phyloP scores from a whole-genome alignment of 2,113 vertebrate genomes.

The Oreocharis arfaki region DNA sequence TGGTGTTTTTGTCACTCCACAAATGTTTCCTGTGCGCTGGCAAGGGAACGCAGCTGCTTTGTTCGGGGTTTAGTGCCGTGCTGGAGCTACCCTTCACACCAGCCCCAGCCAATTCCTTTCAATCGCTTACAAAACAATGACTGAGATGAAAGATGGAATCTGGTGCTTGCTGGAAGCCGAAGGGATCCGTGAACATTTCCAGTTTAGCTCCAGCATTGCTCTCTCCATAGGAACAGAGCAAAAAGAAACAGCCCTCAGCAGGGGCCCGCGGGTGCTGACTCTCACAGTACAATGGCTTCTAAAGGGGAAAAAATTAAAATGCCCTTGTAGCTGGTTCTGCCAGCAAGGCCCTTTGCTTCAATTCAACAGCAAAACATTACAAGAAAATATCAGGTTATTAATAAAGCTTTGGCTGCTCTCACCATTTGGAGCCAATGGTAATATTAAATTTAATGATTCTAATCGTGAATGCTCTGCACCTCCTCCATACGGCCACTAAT shows the following conservation, averaged over 20 bases:
- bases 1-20: background rate
- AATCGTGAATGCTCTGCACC: background rate
- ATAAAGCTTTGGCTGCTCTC: background rate
- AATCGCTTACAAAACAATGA: fast-evolving
- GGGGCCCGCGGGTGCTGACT: fast-evolving
- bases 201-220: slow-evolving; percentile 5
- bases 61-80: background rate
- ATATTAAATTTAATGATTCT: background rate
- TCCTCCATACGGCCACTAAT: background rate
- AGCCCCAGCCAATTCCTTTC: background rate
- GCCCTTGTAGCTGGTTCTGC: background rate
- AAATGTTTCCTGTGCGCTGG: background rate
- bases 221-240: slow-evolving; percentile 1
- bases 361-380: background rate
- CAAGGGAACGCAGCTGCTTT: background rate
- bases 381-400: background rate
- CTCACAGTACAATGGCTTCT: background rate
- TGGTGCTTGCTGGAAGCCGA: background rate
- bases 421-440: background rate
- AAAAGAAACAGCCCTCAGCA: background rate
- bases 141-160: background rate
- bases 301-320: background rate
- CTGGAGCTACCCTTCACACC: background rate
- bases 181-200: background rate
- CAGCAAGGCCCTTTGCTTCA: background rate